Evolutionary conservation across 2,888 invertebrate genomes (phyloP), one percentile per base, ranked within the genome.

Genomic region (Hyppa rectilinea): DNA sequence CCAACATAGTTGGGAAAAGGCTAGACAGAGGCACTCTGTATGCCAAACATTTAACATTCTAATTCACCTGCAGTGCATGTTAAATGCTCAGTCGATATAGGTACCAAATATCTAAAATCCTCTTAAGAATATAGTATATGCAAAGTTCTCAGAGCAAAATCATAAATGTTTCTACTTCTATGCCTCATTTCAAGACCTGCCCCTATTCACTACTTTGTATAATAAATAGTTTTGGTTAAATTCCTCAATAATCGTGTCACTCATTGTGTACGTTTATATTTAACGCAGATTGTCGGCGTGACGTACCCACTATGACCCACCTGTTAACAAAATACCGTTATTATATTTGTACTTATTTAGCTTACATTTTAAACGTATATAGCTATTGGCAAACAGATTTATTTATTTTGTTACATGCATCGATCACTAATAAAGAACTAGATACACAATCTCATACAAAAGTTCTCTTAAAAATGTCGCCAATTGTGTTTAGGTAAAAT

Each of bases 301-400:
- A 90, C 88, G 81, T 86, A 31, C 20, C n/a, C n/a, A 12, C 80
- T 85, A 73, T 77, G 85, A 75, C 73, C 73, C 87, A 89, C 84
- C 87, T 88, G 87, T 82, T 86, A 85, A 86, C 71, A 64, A 70
- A 75, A 69, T 85, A 83, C 92, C 87, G 91, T 90, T 90, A 89
- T 85, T 87, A 75, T 75, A 23, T 79, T 63, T 59, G 40, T 47
- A 60, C 71, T 82, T 80, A 78, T 78, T 73, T 75, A 70, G 55
- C 60, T 71, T 74, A 56, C 67, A 80, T 71, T 71, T 73, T 63
- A 66, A 63, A 66, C 65, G 36, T 68, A 58, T 50, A 66, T 36
- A 45, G 65, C 38, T 50, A 43, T 65, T 73, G 62, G 80, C 75
- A 73, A 66, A 76, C 43, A 74, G n/a, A 58, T 74, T 74, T 73